These are phyloP conservation scores for Hydractinia echinata DNA, from an alignment of 30 jellyfish, hydroid and myxozoan genomes.

Conservation along the genomic window DNA sequence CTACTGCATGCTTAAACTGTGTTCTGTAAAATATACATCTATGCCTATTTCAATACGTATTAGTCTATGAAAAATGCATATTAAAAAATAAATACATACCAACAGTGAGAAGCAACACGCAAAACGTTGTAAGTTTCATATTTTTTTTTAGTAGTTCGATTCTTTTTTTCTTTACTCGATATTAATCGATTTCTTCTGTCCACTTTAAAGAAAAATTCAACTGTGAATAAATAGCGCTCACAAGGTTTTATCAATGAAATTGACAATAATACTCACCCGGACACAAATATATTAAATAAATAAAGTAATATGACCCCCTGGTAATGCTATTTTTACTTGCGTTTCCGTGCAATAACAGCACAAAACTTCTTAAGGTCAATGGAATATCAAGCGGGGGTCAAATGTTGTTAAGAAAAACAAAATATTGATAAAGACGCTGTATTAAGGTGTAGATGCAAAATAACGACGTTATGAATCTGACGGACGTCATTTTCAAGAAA, in stretches of 20 bases:
- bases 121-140: background rate
- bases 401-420: conserved; percentile 7
- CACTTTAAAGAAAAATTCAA: background rate
- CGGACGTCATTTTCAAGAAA: too few species aligned
- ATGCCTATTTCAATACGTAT: too few species aligned
- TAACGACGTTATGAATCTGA: too few species aligned
- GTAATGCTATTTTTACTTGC: background rate
- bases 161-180: background rate
- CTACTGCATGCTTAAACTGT: too few species aligned
- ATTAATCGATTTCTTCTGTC: background rate
- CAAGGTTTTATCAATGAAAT: background rate
- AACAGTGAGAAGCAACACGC: background rate
- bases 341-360: conserved; percentile 6
- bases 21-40: too few species aligned
- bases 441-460: too few species aligned
- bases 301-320: conserved; percentile 15
- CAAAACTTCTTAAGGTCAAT: conserved; percentile 9
- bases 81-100: background rate
- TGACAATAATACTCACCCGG: conserved; percentile 14
- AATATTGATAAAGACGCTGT: background rate
- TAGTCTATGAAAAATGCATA: too few species aligned
- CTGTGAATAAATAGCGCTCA: background rate
- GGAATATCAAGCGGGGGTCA: conserved; percentile 9
- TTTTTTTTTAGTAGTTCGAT: background rate
- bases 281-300: conserved; percentile 1